These are phyloP conservation scores for Channa argus DNA, from an alignment of 2,113 vertebrate species.

Conservation along the genomic window DNA sequence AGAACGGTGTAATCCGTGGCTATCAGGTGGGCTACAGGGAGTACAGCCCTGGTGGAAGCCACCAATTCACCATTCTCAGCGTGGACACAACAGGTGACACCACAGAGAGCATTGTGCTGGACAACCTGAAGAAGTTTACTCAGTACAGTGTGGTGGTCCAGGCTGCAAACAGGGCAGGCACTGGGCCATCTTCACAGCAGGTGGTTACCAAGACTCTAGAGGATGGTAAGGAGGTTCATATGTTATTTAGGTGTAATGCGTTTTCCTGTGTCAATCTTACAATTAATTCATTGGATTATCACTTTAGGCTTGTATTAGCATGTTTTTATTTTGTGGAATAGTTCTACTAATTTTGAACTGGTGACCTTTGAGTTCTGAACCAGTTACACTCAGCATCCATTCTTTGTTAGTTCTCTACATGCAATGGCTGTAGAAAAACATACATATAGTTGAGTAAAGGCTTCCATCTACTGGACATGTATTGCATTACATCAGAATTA, in stretches of 20 bases:
- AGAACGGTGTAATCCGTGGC: constrained; percentile 97
- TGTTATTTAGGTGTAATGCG: too few relatives aligned
- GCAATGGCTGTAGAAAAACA: neutral
- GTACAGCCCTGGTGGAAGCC: constrained; percentile 94
- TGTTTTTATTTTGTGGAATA: neutral
- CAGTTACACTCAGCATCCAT: neutral
- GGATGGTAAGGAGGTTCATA: constrained; percentile 85
- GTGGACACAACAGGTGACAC: constrained; percentile 96
- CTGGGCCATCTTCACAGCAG: constrained; percentile 97
- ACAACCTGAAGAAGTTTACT: constrained; percentile 97
- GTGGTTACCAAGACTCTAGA: constrained; percentile 97
- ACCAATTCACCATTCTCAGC: constrained; percentile 98
- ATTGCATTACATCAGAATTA: constrained; percentile 5
- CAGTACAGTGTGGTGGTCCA: constrained; percentile 99
- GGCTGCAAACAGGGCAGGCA: constrained; percentile 95
- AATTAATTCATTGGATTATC: too few relatives aligned
- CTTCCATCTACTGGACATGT: constrained; percentile 61
- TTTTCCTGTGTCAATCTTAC: too few relatives aligned
- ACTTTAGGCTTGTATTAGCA: too few relatives aligned
- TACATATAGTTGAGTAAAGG: constrained; percentile 22
- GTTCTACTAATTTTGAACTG: neutral
- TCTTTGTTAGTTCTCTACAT: neutral
- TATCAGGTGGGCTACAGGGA: constrained; percentile 98
- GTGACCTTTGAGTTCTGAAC: neutral
- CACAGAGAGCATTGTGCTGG: constrained; percentile 92